A percentile compares a stretch with the other conserved stretches of the same genome.
phyloP scores from a whole-genome alignment of 2,113 vertebrate genomes.

The Eclectus roratus region DNA sequence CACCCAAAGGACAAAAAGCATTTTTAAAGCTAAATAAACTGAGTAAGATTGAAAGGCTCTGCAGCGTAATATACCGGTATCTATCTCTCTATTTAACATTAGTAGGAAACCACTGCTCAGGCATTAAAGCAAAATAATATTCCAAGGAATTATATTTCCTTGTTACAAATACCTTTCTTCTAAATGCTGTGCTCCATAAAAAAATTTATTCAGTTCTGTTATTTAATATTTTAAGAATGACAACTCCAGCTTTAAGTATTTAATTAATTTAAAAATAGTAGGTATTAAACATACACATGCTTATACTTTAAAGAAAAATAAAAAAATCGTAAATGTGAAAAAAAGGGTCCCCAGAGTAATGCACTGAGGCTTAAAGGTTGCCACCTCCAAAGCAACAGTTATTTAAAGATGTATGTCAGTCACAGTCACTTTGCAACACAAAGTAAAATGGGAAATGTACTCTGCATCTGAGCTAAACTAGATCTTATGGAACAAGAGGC shows the following conservation, averaged over 20 bases:
- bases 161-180: background rate
- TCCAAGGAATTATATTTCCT: background rate
- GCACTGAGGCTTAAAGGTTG: background rate
- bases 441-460: background rate
- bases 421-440: background rate
- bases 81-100: background rate
- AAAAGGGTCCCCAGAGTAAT: background rate
- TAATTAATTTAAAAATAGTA: background rate
- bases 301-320: background rate
- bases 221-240: background rate
- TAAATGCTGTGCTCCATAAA: background rate
- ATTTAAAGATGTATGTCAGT: background rate
- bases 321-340: background rate
- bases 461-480: background rate
- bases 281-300: background rate
- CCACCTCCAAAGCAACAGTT: background rate
- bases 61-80: background rate
- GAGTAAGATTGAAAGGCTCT: background rate
- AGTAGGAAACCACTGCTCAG: background rate
- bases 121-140: background rate
- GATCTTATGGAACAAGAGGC: background rate
- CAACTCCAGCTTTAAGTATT: background rate
- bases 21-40: background rate
- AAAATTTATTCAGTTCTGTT: background rate
- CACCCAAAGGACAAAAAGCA: background rate